Evolutionary conservation across 35 echinoderm and acorn worm genomes (phyloP).

Genomic region (Apostichopus californicus): DNA sequence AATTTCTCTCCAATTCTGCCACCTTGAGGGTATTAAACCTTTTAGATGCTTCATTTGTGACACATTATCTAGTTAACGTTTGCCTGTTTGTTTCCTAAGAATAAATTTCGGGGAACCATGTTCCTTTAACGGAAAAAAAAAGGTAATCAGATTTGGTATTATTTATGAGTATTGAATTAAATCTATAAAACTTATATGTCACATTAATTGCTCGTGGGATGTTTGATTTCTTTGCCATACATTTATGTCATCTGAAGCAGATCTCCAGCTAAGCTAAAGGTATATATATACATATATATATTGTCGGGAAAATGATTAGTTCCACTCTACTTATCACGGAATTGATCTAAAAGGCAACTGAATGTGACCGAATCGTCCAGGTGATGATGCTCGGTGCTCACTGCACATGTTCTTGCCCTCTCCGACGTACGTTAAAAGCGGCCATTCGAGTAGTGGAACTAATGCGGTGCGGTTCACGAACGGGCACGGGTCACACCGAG

Average conservation of each 20-base stretch:
- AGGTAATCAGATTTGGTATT: background rate
- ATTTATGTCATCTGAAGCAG: background rate
- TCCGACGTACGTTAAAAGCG: background rate
- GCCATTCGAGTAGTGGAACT: slow-evolving; percentile 36
- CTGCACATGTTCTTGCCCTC: background rate
- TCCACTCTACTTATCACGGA: slow-evolving; percentile 13
- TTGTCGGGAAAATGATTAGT: slow-evolving; percentile 30
- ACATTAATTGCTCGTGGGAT: background rate
- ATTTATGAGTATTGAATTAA: background rate
- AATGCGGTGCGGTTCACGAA: background rate
- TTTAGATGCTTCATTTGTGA: too few species aligned
- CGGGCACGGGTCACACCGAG: too few species aligned
- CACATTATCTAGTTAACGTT: too few species aligned
- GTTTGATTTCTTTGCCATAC: background rate
- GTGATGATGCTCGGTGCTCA: background rate
- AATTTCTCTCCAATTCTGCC: too few species aligned
- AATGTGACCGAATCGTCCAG: slow-evolving; percentile 23
- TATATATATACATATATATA: too few species aligned
- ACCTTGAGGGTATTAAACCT: too few species aligned
- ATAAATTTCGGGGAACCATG: background rate
- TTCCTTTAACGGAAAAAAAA: background rate
- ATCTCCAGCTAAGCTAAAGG: too few species aligned
- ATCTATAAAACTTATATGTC: slow-evolving; percentile 2
- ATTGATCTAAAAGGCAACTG: slow-evolving; percentile 13
- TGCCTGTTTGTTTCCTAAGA: too few species aligned